Conservation (phyloP, 2,797 vertebrate genomes). For the Aselliscus stoliczkanus region DNA sequence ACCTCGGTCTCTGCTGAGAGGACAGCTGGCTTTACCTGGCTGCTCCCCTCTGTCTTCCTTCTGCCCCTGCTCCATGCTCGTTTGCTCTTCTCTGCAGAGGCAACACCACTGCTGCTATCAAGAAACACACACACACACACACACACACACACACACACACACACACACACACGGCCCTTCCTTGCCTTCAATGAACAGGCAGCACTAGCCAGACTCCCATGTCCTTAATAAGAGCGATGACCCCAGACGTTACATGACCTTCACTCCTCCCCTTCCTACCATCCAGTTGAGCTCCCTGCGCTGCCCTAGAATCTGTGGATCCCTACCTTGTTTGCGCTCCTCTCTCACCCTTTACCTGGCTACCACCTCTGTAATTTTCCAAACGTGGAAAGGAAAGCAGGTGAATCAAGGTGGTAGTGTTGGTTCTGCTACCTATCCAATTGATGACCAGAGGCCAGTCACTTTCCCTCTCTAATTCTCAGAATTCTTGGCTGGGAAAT, state of each 20-base stretch:
- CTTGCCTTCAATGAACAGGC: not conserved
- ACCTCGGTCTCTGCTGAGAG: not conserved
- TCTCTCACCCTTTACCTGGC: not conserved
- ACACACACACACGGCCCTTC: too few species aligned
- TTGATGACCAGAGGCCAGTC: not conserved
- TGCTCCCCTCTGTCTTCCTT: fast-evolving
- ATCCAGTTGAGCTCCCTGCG: not conserved
- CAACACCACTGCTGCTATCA: not conserved
- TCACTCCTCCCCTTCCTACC: not conserved
- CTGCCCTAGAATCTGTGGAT: not conserved
- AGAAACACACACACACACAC: not conserved
- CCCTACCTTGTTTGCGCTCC: not conserved
- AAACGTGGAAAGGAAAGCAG: not conserved
- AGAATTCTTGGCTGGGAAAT: not conserved
- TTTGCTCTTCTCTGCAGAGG: not conserved
- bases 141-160: not conserved
- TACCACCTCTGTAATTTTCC: not conserved
- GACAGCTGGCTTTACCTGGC: not conserved
- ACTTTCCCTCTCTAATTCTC: too few species aligned
- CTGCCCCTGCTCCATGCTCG: not conserved
- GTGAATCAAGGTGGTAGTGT: not conserved
- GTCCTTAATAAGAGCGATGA: not conserved
- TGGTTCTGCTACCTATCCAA: not conserved
- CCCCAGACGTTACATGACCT: not conserved
- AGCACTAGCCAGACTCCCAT: not conserved